A percentile compares a stretch with the other conserved stretches of the same genome.
phyloP scores from a whole-genome alignment of 2,113 vertebrate genomes.

The Emydura subglobosa region DNA sequence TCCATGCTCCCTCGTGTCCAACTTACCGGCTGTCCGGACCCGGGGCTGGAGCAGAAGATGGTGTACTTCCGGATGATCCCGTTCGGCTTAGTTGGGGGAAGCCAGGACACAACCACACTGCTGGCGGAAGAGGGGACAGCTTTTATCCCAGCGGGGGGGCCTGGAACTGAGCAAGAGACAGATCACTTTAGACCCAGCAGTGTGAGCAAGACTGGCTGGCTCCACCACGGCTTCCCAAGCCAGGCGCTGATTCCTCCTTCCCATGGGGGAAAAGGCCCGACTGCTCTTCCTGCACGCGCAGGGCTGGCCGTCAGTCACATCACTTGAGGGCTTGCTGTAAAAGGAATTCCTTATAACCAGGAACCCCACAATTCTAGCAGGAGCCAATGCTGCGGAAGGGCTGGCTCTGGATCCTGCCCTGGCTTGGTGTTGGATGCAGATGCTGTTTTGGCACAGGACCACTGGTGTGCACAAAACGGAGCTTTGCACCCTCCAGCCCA shows the following conservation, averaged over 20 bases:
- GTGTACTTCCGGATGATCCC: conserved; percentile 99
- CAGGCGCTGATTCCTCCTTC: background rate
- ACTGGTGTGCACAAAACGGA: background rate
- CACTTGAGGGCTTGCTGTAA: background rate
- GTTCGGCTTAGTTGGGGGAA: conserved; percentile 95
- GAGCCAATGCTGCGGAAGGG: background rate
- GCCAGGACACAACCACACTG: conserved; percentile 98
- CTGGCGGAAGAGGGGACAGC: conserved; percentile 94
- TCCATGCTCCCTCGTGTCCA: background rate
- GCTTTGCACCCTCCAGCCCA: background rate
- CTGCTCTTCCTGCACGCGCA: background rate
- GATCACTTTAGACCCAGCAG: background rate
- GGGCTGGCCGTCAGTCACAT: background rate
- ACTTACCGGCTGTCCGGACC: conserved; percentile 95
- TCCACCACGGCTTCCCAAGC: background rate
- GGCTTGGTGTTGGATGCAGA: background rate
- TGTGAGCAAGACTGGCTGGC: background rate
- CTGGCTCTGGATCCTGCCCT: background rate
- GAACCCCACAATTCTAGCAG: background rate
- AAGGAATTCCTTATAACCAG: background rate
- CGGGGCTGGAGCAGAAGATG: conserved; percentile 98
- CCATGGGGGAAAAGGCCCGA: background rate
- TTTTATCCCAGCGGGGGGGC: conserved; percentile 97
- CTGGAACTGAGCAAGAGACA: conserved; percentile 82
- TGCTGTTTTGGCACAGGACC: background rate